Conservation (phyloP, 2,888 invertebrate genomes). For the Petrophora chlorosata region DNA sequence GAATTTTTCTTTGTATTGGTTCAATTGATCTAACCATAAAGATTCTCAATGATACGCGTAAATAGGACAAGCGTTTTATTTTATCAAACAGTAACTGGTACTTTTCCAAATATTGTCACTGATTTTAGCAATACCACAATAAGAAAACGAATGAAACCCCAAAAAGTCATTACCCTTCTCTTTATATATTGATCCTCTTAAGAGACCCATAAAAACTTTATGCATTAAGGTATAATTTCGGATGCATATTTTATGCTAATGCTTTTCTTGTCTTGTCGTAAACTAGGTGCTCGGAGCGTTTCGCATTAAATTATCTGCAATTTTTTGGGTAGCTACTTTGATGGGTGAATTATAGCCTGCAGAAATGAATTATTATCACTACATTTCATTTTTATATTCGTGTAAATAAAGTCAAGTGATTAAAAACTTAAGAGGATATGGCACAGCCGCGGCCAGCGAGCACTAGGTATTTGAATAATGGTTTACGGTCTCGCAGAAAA, state of each 20-base stretch:
- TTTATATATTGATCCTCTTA: slow-evolving; percentile 33
- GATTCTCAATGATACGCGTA: too few relatives aligned
- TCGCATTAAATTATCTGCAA: slow-evolving; percentile 37
- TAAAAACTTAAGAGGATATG: too few relatives aligned
- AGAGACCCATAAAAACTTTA: slow-evolving; percentile 39
- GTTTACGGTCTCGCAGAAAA: too few relatives aligned
- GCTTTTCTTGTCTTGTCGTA: slow-evolving; percentile 35
- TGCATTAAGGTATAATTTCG: slow-evolving; percentile 38
- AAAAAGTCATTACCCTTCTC: slow-evolving; percentile 32
- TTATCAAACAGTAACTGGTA: too few relatives aligned
- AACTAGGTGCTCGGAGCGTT: slow-evolving; percentile 35
- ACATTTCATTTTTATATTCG: too few relatives aligned
- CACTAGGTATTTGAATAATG: too few relatives aligned
- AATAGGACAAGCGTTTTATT: too few relatives aligned
- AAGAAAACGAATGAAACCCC: slow-evolving; percentile 35
- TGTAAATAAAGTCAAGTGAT: too few relatives aligned
- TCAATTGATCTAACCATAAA: too few relatives aligned
- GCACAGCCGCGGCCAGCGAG: too few relatives aligned
- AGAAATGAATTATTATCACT: too few relatives aligned
- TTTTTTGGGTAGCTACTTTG: slow-evolving; percentile 37
- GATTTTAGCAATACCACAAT: slow-evolving; percentile 26
- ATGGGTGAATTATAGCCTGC: slow-evolving; percentile 33
- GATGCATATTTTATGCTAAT: slow-evolving; percentile 43
- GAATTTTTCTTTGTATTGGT: too few relatives aligned
- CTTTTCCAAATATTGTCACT: slow-evolving; percentile 42